Conservation (phyloP, 1,140 invertebrate genomes). For the Hylyphantes graminicola region DNA sequence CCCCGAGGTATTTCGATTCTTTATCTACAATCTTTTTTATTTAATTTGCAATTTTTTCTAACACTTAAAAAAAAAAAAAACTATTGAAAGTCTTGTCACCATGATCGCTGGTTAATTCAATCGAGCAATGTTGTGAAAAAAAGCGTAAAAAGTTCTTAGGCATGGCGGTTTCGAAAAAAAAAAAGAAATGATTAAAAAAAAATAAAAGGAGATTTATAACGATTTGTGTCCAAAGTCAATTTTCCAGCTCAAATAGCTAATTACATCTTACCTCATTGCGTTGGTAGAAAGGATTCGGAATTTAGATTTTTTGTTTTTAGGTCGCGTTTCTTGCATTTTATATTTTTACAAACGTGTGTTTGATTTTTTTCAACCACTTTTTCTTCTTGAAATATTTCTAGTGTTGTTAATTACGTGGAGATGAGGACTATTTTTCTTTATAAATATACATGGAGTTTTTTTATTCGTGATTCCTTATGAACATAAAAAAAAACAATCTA, state of each 20-base stretch:
- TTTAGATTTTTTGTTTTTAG: slow-evolving; percentile 25
- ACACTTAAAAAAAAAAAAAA: too few relatives aligned
- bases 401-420: too few relatives aligned
- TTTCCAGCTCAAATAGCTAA: slow-evolving; percentile 60
- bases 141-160: background rate
- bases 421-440: too few relatives aligned
- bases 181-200: slow-evolving; percentile 55
- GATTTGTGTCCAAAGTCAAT: slow-evolving; percentile 60
- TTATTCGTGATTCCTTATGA: too few relatives aligned
- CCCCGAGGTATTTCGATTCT: slow-evolving; percentile 54
- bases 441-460: too few relatives aligned
- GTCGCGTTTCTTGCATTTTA: background rate
- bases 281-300: slow-evolving; percentile 1
- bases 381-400: too few relatives aligned
- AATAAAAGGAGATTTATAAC: slow-evolving; percentile 46
- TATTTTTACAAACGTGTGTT: too few relatives aligned
- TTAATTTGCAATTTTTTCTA: slow-evolving; percentile 42
- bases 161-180: slow-evolving; percentile 5
- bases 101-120: slow-evolving; percentile 57
- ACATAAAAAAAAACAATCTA: too few relatives aligned
- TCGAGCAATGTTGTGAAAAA: slow-evolving; percentile 22
- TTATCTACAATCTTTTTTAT: slow-evolving; percentile 49
- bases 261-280: slow-evolving; percentile 60
- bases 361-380: too few relatives aligned
- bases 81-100: slow-evolving; percentile 58